A percentile compares a stretch with the other conserved stretches of the same genome.
These are phyloP conservation scores for Drosophila grimshawi DNA, from an alignment of 1,140 invertebrate species.

Conservation along the genomic window DNA sequence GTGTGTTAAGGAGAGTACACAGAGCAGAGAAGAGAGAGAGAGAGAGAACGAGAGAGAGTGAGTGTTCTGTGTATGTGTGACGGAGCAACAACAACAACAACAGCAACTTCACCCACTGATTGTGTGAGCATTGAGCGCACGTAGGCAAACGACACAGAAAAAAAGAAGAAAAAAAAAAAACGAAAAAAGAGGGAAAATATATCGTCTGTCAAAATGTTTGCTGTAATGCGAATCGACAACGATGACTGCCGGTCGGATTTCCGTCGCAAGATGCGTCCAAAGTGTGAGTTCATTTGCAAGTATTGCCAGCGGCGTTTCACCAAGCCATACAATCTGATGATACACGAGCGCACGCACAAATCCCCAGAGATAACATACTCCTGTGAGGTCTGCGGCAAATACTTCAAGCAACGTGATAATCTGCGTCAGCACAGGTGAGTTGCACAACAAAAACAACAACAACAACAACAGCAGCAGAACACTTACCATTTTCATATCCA, in stretches of 20 bases:
- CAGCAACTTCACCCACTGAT: slow-evolving; percentile 39
- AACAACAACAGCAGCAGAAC: background rate
- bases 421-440: slow-evolving; percentile 97
- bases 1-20: background rate
- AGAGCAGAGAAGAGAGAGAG: background rate
- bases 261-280: slow-evolving; percentile 95
- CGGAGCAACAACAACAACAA: slow-evolving; percentile 10
- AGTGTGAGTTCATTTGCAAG: slow-evolving; percentile 99
- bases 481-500: background rate
- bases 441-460: slow-evolving; percentile 8
- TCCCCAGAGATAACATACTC: slow-evolving; percentile 98
- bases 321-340: slow-evolving; percentile 99
- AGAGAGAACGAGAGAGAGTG: slow-evolving; percentile 15
- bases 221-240: slow-evolving; percentile 94
- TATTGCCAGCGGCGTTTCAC: slow-evolving; percentile 99
- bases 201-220: slow-evolving; percentile 90
- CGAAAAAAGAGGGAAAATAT: slow-evolving; percentile 65
- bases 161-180: slow-evolving; percentile 20
- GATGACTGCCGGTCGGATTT: slow-evolving; percentile 95
- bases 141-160: slow-evolving; percentile 14
- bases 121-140: slow-evolving; percentile 37
- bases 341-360: slow-evolving; percentile 99
- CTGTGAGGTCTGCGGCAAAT: slow-evolving; percentile 99
- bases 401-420: slow-evolving; percentile 98
- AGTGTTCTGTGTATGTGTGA: slow-evolving; percentile 10